These are phyloP conservation scores for Cyprinodon tularosa DNA, from an alignment of 2,113 vertebrate species.

Conservation along the genomic window DNA sequence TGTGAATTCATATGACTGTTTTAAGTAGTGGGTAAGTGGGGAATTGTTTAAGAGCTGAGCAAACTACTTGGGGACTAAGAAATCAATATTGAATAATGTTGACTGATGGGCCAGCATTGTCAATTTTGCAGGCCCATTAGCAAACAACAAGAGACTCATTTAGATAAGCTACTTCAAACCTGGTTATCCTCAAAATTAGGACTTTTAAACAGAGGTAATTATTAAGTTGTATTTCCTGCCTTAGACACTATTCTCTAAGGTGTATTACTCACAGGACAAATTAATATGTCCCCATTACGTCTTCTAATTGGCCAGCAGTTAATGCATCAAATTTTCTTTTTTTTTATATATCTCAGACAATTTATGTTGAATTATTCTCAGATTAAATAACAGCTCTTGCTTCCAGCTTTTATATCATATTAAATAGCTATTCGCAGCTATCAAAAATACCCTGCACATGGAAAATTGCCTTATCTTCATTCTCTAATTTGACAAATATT, in stretches of 20 bases:
- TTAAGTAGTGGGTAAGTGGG: neutral
- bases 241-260: slow-evolving; percentile 7
- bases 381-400: slow-evolving; percentile 26
- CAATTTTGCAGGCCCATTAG: slow-evolving; percentile 17
- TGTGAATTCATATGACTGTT: neutral
- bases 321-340: slow-evolving; percentile 35
- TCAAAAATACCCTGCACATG: slow-evolving; percentile 30
- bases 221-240: slow-evolving; percentile 16
- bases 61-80: slow-evolving; percentile 24
- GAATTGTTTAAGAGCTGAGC: slow-evolving; percentile 24
- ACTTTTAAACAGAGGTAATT: slow-evolving; percentile 25
- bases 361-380: slow-evolving; percentile 19
- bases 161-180: slow-evolving; percentile 22
- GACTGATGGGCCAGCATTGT: slow-evolving; percentile 39
- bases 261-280: slow-evolving; percentile 19
- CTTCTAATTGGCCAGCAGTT: slow-evolving; percentile 27
- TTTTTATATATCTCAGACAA: slow-evolving; percentile 23
- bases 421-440: slow-evolving; percentile 25
- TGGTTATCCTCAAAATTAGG: slow-evolving; percentile 14
- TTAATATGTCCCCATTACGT: slow-evolving; percentile 17
- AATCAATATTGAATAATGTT: slow-evolving; percentile 50
- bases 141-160: slow-evolving; percentile 16
- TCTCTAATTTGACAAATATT: slow-evolving; percentile 38
- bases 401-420: slow-evolving; percentile 24
- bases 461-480: slow-evolving; percentile 27